Conservation (phyloP, 64 coral and sea anemone species). For the Stichodactyla mertensii region DNA sequence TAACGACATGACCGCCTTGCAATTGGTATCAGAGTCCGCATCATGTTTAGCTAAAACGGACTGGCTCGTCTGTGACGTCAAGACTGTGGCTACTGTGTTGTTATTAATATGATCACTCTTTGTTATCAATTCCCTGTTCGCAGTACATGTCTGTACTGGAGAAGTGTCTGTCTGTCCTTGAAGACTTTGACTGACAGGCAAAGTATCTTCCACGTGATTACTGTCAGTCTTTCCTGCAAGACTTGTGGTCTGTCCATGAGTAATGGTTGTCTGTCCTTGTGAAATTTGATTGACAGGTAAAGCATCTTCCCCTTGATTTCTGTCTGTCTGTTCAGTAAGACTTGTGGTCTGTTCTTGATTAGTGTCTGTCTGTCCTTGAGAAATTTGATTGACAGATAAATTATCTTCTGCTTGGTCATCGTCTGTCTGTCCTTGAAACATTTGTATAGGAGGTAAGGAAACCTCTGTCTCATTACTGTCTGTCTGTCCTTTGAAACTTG, state of each 20-base stretch:
- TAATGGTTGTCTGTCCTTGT: not conserved
- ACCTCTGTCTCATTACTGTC: not conserved
- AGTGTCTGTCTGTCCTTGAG: not conserved
- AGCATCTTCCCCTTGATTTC: not conserved
- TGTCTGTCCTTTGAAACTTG: not conserved
- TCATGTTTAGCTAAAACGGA: not conserved
- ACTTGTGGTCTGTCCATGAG: not conserved
- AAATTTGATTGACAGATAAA: not conserved
- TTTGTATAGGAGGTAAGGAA: not conserved
- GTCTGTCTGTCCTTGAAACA: not conserved
- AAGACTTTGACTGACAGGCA: not conserved
- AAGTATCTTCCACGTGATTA: not conserved
- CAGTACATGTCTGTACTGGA: not conserved
- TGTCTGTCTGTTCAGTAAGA: no score
- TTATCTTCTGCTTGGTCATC: not conserved
- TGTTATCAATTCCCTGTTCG: not conserved
- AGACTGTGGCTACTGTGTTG: not conserved
- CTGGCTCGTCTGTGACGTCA: not conserved
- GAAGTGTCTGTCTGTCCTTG: not conserved
- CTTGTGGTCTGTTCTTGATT: not conserved
- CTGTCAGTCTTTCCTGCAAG: not conserved
- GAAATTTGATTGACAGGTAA: not conserved
- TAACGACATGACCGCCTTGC: not conserved
- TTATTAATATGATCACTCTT: not conserved
- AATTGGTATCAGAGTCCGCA: not conserved